Evolutionary conservation across 2,113 vertebrate species (phyloP), one percentile per base, ranked within the genome.

Genomic region (Synodontis membranacea): DNA sequence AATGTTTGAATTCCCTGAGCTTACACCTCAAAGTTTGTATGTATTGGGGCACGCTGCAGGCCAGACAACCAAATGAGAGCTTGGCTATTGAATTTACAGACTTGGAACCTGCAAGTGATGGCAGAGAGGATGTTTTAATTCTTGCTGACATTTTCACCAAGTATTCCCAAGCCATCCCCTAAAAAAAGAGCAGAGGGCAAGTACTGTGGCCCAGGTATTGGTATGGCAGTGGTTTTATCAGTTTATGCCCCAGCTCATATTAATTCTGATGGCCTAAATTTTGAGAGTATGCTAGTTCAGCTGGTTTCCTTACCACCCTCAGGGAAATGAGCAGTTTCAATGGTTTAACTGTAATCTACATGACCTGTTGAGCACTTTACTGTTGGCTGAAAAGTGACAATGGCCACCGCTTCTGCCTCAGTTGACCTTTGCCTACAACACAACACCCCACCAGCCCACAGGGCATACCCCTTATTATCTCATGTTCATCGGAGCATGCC

Each of bases 81-180:
- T n/a, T 86, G 42, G 76, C n/a, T 4, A 78, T 78, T 31, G 75
- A 78, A 0, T 28, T 60, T 25, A 60, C 58, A 8, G 5, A 28
- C 0, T 17, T 60, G 8, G 25, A 60, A 8, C 58, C 58, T 19
- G 3, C 58, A 28, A 28, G 58, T 28, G 58, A 60, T 28, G 25
- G 58, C 23, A 28, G 58, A 8, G 58, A 60, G 11, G 28, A 28
- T 60, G 58, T n/a, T 10, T 0, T 60, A 4, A 60, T 60, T 3
- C 0, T 60, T 5, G 28, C 25, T 0, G 58, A 60, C 8, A 10
- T 28, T 28, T 60, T 60, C 17, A 60, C 89, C 0, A 70, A 86
- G 46, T 88, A 70, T 60, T 85, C 82, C 0, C 68, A 87, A 3
- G 83, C 83, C 14, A 48, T 87, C 17, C 81, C 87, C 7, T n/a